Conservation (phyloP, 2,113 vertebrate species). For the Cyphomyrus plagiostoma region DNA sequence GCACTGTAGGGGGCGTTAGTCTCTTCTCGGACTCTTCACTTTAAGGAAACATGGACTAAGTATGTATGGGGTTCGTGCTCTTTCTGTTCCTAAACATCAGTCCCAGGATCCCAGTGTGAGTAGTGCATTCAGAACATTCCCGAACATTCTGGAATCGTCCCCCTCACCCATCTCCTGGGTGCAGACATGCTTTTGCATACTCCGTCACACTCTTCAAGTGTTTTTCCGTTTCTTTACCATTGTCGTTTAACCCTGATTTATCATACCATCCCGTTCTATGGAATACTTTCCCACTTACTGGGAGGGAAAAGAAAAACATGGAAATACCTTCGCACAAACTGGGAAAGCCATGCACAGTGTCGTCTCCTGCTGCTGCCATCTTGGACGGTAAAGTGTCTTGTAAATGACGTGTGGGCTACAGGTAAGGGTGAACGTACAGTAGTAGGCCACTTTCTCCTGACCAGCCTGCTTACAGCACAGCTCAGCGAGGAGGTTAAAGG, state of each 20-base stretch:
- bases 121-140: neutral
- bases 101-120: neutral
- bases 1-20: neutral
- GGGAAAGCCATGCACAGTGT: neutral
- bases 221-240: neutral
- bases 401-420: neutral
- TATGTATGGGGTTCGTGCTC: slow-evolving; percentile 36
- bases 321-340: neutral
- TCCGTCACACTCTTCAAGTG: neutral
- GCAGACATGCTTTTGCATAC: neutral
- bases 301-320: neutral
- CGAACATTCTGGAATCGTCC: neutral
- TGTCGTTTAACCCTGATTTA: neutral
- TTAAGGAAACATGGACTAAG: neutral
- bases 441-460: neutral
- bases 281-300: neutral
- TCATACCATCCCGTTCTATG: neutral
- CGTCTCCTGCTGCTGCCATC: neutral
- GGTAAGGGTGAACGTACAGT: too few species aligned
- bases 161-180: neutral
- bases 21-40: neutral
- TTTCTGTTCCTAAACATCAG: slow-evolving; percentile 33
- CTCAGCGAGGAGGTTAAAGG: neutral
- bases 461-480: neutral
- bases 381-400: neutral